Evolutionary conservation across 2,888 invertebrate genomes (phyloP).

Genomic region (Trissolcus japonicus): DNA sequence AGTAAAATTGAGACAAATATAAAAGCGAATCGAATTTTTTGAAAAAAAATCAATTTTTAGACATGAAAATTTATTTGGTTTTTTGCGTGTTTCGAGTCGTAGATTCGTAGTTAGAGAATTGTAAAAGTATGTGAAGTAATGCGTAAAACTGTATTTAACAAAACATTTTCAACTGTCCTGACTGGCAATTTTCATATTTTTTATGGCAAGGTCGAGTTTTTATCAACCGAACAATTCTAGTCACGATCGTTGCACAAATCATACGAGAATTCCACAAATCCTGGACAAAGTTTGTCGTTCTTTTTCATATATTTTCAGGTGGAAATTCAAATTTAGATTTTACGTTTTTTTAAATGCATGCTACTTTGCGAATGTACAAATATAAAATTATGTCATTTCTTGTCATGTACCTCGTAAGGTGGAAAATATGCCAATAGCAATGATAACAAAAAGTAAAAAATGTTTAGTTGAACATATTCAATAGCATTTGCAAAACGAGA

Average conservation of each 20-base stretch:
- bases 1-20: too few species aligned
- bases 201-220: slow-evolving; percentile 14
- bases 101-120: too few species aligned
- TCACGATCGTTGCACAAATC: slow-evolving; percentile 43
- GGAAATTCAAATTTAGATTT: slow-evolving; percentile 27
- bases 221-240: slow-evolving; percentile 24
- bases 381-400: neutral
- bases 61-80: too few species aligned
- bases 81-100: too few species aligned
- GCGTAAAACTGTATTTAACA: too few species aligned
- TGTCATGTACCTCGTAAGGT: neutral
- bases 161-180: too few species aligned
- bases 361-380: neutral
- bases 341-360: neutral
- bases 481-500: too few species aligned
- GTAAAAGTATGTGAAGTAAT: too few species aligned
- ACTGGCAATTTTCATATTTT: slow-evolving; percentile 16
- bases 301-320: slow-evolving; percentile 7
- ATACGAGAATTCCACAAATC: slow-evolving; percentile 29
- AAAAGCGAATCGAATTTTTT: too few species aligned
- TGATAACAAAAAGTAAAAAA: too few species aligned
- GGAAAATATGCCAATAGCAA: neutral
- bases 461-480: too few species aligned
- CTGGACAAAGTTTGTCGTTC: neutral
- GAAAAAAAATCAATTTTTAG: too few species aligned